phyloP scores from a whole-genome alignment of 2,797 vertebrate species.

The Pteropus rufus region DNA sequence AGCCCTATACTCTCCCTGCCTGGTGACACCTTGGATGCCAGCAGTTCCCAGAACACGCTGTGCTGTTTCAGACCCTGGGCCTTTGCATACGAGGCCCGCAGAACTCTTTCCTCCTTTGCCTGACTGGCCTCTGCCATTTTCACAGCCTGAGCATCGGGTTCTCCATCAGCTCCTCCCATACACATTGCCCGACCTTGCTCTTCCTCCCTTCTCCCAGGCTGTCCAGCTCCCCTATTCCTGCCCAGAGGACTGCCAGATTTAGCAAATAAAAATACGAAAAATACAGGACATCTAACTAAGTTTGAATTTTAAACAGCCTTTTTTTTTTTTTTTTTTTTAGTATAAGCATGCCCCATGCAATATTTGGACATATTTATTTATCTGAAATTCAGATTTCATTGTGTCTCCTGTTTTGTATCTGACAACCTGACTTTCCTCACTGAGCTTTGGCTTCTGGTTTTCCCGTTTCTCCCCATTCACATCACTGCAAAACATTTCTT shows the following conservation, averaged over 20 bases:
- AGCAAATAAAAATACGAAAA: background rate
- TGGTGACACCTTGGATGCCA: background rate
- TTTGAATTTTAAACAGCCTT: background rate
- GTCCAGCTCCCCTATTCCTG: background rate
- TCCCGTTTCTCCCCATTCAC: background rate
- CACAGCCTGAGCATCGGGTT: background rate
- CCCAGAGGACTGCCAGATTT: background rate
- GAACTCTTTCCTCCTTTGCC: background rate
- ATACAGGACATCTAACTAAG: background rate
- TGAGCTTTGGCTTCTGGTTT: background rate
- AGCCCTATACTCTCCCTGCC: background rate
- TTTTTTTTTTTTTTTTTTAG: background rate
- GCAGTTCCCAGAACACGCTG: accelerated
- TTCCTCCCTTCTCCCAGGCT: background rate
- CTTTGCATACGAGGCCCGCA: accelerated
- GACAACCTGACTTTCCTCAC: background rate
- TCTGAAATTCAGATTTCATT: background rate
- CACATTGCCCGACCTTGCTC: background rate
- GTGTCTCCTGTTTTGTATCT: background rate
- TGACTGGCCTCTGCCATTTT: background rate
- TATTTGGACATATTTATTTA: background rate
- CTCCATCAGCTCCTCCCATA: accelerated
- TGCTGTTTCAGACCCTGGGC: too few relatives aligned
- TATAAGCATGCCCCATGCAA: background rate
- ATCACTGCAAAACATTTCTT: background rate